Evolutionary conservation across 2,888 invertebrate species (phyloP).

Genomic region (Melipona beecheii): DNA sequence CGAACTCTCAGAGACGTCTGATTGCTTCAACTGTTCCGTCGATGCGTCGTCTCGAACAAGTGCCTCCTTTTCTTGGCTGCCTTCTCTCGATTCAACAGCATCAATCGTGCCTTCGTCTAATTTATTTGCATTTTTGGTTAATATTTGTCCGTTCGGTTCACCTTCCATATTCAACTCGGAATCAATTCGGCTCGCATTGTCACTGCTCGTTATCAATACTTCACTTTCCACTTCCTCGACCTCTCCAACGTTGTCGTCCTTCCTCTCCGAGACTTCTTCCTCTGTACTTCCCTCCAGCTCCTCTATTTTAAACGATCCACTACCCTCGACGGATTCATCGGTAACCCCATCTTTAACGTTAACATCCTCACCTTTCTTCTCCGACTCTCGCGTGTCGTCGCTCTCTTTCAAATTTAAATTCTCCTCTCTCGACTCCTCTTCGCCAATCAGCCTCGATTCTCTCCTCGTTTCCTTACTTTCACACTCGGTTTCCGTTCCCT

Average conservation of each 20-base stretch:
- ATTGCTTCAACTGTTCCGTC: not conserved
- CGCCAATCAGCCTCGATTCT: not conserved
- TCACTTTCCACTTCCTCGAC: not conserved
- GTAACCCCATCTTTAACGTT: no score
- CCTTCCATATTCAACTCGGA: not conserved
- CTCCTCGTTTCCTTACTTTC: not conserved
- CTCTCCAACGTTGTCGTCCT: not conserved
- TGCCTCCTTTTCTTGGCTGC: not conserved
- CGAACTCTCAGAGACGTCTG: not conserved
- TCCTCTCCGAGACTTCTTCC: not conserved
- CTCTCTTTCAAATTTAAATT: not conserved
- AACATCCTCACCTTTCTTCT: not conserved
- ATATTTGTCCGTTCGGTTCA: not conserved
- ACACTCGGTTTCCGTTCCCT: not conserved
- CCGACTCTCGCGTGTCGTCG: not conserved
- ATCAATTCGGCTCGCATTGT: not conserved
- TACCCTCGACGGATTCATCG: not conserved
- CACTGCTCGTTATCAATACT: not conserved
- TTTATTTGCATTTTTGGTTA: not conserved
- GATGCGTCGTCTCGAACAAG: not conserved
- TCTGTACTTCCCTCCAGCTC: no score
- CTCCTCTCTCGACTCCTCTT: not conserved
- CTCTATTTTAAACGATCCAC: not conserved
- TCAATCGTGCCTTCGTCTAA: not conserved
- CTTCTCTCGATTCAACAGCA: not conserved